These are phyloP conservation scores for Kryptolebias marmoratus DNA, from an alignment of 2,113 vertebrate genomes.

Conservation along the genomic window DNA sequence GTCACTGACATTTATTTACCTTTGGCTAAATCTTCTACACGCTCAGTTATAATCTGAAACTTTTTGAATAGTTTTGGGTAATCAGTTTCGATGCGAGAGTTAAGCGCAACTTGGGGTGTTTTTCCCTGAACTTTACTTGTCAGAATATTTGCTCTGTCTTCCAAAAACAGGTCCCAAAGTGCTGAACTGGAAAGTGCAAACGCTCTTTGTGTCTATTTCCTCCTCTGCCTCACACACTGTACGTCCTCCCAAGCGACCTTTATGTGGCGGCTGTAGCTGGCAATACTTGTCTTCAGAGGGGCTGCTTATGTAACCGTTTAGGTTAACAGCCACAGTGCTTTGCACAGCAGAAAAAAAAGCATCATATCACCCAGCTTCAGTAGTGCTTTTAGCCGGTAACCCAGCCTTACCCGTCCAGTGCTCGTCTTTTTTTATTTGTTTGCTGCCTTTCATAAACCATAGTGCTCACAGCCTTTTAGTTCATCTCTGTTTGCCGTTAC, in stretches of 20 bases:
- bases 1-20: too few species aligned
- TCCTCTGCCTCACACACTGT: constrained; percentile 2
- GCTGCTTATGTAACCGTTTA: constrained; percentile 57
- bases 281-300: constrained; percentile 34
- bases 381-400: constrained; percentile 44
- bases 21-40: too few species aligned
- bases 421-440: constrained; percentile 32
- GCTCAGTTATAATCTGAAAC: too few species aligned
- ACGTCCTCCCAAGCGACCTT: constrained; percentile 25
- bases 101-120: too few species aligned
- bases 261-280: constrained; percentile 23
- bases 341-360: constrained; percentile 45
- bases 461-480: constrained; percentile 4
- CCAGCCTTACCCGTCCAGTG: constrained; percentile 5
- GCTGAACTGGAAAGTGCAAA: constrained; percentile 26
- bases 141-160: not conserved
- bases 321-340: constrained; percentile 27
- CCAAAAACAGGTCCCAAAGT: constrained; percentile 10
- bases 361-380: constrained; percentile 33
- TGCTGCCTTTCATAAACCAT: constrained; percentile 25
- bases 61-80: too few species aligned
- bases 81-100: too few species aligned
- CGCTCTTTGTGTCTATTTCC: not conserved
- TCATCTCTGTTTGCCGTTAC: not conserved
- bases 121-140: not conserved